Evolutionary conservation across 2,113 vertebrate species (phyloP).

Genomic region (Synodontis membranacea): DNA sequence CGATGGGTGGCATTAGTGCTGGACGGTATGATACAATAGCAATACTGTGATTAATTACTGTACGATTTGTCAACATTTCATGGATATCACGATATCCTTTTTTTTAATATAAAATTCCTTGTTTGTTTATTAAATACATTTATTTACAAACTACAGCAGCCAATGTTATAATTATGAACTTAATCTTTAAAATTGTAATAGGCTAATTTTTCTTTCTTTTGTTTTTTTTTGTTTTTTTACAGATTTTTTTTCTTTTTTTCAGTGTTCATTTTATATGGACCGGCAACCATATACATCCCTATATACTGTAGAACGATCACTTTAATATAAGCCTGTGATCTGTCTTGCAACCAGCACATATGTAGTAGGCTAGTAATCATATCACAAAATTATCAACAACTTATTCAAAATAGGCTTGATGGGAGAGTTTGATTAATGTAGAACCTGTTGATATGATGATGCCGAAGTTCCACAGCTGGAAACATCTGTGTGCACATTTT

Average conservation of each 20-base stretch:
- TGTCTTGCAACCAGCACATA: not conserved
- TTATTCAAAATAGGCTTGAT: not conserved
- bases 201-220: too few relatives aligned
- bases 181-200: not conserved
- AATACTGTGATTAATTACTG: not conserved
- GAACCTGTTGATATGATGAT: not conserved
- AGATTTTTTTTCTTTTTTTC: too few relatives aligned
- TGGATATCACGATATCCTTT: not conserved
- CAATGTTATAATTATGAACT: too few relatives aligned
- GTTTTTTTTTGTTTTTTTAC: too few relatives aligned
- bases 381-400: not conserved
- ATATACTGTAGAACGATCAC: not conserved
- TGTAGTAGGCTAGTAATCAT: not conserved
- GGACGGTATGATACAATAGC: not conserved
- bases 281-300: not conserved
- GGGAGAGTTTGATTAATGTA: not conserved
- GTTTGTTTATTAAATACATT: not conserved
- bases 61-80: not conserved
- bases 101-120: not conserved
- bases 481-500: constrained; percentile 7
- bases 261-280: not conserved
- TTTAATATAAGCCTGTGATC: not conserved
- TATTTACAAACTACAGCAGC: not conserved
- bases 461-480: not conserved
- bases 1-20: not conserved